A percentile compares a stretch with the other conserved stretches of the same genome.
phyloP scores from a whole-genome alignment of 92 coral and sea anemone species.

The Hydrozoanthus gracilis region DNA sequence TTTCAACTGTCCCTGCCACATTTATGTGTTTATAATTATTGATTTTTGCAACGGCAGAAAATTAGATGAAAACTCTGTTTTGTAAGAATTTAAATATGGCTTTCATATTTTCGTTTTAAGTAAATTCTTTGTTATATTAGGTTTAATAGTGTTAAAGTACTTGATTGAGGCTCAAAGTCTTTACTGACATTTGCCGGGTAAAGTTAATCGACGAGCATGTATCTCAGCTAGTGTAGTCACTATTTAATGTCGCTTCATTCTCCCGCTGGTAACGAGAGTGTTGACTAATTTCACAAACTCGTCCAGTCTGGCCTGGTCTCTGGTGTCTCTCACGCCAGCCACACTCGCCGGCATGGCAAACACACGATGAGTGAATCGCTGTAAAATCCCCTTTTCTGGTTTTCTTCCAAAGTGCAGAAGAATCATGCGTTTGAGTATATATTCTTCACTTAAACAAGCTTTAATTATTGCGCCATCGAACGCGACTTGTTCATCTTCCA shows the following conservation, averaged over 20 bases:
- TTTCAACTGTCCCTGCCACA: no score
- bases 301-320: conserved; percentile 33
- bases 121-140: no score
- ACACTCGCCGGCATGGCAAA: conserved; percentile 24
- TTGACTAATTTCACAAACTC: conserved; percentile 34
- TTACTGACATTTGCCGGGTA: background rate
- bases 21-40: no score
- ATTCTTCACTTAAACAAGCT: conserved; percentile 44
- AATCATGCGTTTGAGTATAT: conserved; percentile 26
- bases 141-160: no score
- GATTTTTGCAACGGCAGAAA: no score
- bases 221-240: background rate
- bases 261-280: conserved; percentile 30
- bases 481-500: conserved; percentile 26
- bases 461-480: conserved; percentile 41
- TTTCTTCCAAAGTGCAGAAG: conserved; percentile 30
- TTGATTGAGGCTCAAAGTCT: no score
- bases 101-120: no score
- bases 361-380: conserved; percentile 38
- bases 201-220: background rate
- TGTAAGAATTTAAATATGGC: no score
- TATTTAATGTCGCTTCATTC: conserved; percentile 1
- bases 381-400: conserved; percentile 47
- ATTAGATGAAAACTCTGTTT: no score
- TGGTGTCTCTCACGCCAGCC: background rate